Evolutionary conservation across 2,113 vertebrate species (phyloP).

Genomic region (Pelobates fuscus): DNA sequence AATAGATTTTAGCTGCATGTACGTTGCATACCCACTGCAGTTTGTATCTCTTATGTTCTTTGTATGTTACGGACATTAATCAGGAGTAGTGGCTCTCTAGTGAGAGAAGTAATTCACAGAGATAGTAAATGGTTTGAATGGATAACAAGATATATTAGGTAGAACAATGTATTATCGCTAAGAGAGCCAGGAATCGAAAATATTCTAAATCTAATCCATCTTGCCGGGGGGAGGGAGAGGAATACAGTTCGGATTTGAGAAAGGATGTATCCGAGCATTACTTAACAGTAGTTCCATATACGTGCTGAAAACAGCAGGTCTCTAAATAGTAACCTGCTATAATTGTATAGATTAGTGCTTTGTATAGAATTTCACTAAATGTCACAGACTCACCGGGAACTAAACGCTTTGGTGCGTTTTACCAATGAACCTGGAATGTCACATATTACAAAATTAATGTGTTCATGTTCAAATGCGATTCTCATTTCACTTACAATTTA

Average conservation of each 20-base stretch:
- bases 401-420: conserved; percentile 14
- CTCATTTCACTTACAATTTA: neutral
- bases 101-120: neutral
- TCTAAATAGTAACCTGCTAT: neutral
- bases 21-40: neutral
- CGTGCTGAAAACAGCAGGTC: neutral
- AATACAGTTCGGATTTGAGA: no score
- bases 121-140: conserved; percentile 3
- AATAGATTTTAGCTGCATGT: conserved; percentile 7
- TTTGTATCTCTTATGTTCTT: conserved; percentile 4
- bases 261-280: neutral
- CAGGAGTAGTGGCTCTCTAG: conserved; percentile 14
- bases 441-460: neutral
- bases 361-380: conserved; percentile 24
- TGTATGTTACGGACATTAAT: conserved; percentile 14
- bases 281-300: neutral
- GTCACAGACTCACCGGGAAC: neutral
- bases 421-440: neutral
- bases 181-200: neutral
- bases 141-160: conserved; percentile 1
- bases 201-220: neutral
- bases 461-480: neutral
- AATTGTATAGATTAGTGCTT: conserved; percentile 1
- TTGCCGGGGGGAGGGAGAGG: neutral
- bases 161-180: neutral